Evolutionary conservation across 2,797 vertebrate genomes (phyloP).

Genomic region (Catharus ustulatus): DNA sequence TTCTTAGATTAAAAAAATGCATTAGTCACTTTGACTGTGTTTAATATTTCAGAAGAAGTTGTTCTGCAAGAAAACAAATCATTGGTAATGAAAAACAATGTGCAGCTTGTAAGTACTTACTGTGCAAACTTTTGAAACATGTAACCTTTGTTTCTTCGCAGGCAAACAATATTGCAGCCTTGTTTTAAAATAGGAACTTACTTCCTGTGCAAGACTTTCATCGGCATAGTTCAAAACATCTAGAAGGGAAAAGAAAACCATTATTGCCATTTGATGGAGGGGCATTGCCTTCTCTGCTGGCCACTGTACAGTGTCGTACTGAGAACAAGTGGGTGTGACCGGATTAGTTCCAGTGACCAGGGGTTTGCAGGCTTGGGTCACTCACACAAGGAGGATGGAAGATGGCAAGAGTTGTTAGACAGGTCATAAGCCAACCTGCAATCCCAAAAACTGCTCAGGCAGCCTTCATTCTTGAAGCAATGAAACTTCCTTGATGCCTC

Average conservation of each 20-base stretch:
- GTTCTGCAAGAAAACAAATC: conserved; percentile 81
- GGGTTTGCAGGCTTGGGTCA: not conserved
- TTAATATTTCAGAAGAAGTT: conserved; percentile 88
- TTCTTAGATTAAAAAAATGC: conserved; percentile 84
- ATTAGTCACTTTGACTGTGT: conserved; percentile 85
- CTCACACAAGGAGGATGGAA: not conserved
- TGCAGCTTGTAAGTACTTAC: conserved; percentile 61
- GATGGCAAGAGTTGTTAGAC: not conserved
- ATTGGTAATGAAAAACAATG: conserved; percentile 70
- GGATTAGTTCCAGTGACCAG: rapidly evolving
- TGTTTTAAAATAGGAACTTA: conserved; percentile 5
- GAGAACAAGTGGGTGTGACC: rapidly evolving
- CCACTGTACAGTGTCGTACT: not conserved
- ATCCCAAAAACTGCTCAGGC: not conserved
- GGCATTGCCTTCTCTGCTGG: not conserved
- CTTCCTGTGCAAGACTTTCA: not conserved
- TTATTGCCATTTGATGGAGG: not conserved
- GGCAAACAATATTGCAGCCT: not conserved
- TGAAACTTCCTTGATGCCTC: not conserved
- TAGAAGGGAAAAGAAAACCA: not conserved
- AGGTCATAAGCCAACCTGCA: not conserved
- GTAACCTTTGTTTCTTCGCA: conserved; percentile 34
- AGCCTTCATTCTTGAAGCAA: not conserved
- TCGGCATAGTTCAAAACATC: not conserved
- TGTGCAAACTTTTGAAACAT: conserved; percentile 51